Percentiles rank a stretch among this genome's conserved stretches.
These are phyloP conservation scores for Drosophila paulistorum DNA, from an alignment of 1,140 invertebrate species.

Conservation along the genomic window DNA sequence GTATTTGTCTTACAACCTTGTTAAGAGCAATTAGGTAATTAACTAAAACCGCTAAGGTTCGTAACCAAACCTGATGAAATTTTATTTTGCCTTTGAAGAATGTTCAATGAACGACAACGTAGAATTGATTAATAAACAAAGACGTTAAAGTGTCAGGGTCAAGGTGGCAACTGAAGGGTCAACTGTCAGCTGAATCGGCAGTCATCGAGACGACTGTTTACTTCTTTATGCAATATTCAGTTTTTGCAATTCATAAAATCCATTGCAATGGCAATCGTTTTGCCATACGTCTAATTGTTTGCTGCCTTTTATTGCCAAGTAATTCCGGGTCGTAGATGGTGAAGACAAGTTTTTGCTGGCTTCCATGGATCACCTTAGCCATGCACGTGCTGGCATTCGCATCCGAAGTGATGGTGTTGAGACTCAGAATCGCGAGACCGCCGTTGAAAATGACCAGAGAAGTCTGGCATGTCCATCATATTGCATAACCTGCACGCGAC, in stretches of 20 bases:
- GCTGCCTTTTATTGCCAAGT: conserved; percentile 70
- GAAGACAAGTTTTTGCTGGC: conserved; percentile 59
- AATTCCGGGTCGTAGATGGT: conserved; percentile 59
- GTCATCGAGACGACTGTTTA: conserved; percentile 25
- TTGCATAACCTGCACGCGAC: conserved; percentile 73
- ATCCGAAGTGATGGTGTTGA: conserved; percentile 19
- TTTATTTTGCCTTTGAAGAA: background rate
- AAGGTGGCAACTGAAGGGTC: conserved; percentile 13
- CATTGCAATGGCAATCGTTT: conserved; percentile 43
- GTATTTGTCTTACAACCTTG: background rate
- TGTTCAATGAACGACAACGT: background rate
- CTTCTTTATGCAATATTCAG: conserved; percentile 28
- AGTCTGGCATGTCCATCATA: conserved; percentile 37
- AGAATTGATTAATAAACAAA: background rate
- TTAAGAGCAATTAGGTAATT: background rate
- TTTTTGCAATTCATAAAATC: conserved; percentile 57
- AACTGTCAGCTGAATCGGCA: background rate
- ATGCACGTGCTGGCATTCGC: conserved; percentile 70
- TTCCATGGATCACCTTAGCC: conserved; percentile 46
- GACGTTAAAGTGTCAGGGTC: conserved; percentile 5
- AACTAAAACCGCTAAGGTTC: background rate
- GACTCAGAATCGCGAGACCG: background rate
- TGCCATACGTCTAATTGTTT: conserved; percentile 72
- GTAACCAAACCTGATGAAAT: background rate
- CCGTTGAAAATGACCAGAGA: conserved; percentile 16